Evolutionary conservation across 2,113 vertebrate species (phyloP), one percentile per base, ranked within the genome.

Genomic region (Gobiocypris rarus): DNA sequence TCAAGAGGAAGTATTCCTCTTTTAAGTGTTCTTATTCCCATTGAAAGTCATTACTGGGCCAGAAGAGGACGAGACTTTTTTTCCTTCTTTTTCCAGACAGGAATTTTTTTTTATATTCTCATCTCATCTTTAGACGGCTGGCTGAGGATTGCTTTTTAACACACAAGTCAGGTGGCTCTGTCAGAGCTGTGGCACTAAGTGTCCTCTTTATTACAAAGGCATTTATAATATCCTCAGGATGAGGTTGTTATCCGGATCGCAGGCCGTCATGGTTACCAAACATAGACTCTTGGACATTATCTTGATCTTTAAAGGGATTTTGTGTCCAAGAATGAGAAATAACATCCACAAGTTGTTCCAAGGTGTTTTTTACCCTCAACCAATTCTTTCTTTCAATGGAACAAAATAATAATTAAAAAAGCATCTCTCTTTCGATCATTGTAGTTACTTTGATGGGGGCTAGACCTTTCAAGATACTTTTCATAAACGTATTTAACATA

Each of bases 31-130:
- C 86, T 85, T 89, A 87, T 85, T 86, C 82, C 74, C 67, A 61
- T 82, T 86, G 86, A 89, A 89, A 87, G 86, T 87, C 78, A 87
- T 89, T 89, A 87, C 86, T 84, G 61, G 84, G 69, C 63, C 75
- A 78, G 78, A 78, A 67, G 61, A 41, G 74, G 77, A 84, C 84
- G 43, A 34, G 26, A 8, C 4, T 50, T 56, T 65, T 78, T 69
- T 74, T 6, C 38, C 5, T 17, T 0, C 15, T 76, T 63, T 24
- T 70, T 70, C 28, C 10, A 28, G 17, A 28, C 67, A 78, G 54
- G 22, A 45, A 34, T 56, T 75, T 75, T 81, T 81, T 63, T 28
- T 26, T 1, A 54, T 82, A 81, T 87, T 87, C 71, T 19, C 70
- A 41, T 45, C n/a, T 69, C 34, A n/a, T n/a, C 22, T 59, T 59